Base-by-base conservation (phyloP, 2,113 vertebrate genomes). In the Smithornis capensis region DNA sequence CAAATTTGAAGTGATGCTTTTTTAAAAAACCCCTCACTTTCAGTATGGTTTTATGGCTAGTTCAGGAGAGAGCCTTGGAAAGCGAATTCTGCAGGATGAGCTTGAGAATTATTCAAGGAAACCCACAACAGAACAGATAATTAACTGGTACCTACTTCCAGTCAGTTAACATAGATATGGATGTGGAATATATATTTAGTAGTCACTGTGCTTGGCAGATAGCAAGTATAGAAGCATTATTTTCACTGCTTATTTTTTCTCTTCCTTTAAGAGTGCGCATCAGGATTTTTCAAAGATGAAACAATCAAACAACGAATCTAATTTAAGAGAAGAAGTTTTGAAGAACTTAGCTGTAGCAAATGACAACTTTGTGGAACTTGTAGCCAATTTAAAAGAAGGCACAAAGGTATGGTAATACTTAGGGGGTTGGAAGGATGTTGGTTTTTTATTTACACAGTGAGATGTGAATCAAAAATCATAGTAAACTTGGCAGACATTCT, bases 231-330 rank as follows among this genome's bases (percentile, higher is more conserved):
- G 19, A 70, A 70, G 35, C 33, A 2, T 71, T 55, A 18, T 89
- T 95, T 75, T 45, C 29, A 56, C 11, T 67, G 28, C 16, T 89
- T 47, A 4, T 80, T 83, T 79, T 55, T 63, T 44, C 17, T 44
- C 13, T 81, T 70, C 70, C 84, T 92, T 44, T 50, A 96, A 99
- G 99, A 98, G 96, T 29, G 98, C 99, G 31, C 99, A 99, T 92
- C 99, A 99, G 91, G 99, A 99, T 94, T 99, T 99, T 97, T 98
- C 99, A 6, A 98, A 98, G 97, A 98, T 99, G 97, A 99, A 99
- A 90, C 99, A 99, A 92, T 99, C 99, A 88, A 99, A 99, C 96
- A 97, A 98, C 7, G 99, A 99, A 97, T 98, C 99, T 78, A 99
- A 99, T 92, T 97, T 98, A 97, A 98, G 99, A 97, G 99, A 99